phyloP scores from a whole-genome alignment of 2,797 vertebrate genomes.

The Hemibagrus guttatus region DNA sequence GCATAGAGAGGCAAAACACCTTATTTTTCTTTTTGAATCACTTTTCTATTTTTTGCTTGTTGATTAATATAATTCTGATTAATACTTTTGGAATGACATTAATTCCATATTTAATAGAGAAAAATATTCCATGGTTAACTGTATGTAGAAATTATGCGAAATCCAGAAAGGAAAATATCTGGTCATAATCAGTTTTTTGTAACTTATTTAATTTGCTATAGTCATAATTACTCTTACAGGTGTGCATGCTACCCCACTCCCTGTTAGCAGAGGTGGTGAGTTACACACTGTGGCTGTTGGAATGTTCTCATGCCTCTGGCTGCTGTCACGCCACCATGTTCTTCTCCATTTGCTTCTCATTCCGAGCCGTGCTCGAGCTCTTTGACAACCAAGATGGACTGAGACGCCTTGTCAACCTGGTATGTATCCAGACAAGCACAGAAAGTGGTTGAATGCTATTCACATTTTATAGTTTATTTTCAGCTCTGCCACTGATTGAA shows the following conservation, averaged over 20 bases:
- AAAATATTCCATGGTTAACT: not conserved
- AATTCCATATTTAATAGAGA: not conserved
- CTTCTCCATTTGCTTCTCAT: slow-evolving; percentile 98
- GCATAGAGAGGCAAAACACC: not conserved
- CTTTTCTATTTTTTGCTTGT: not conserved
- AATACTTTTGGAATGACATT: not conserved
- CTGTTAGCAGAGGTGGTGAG: slow-evolving; percentile 94
- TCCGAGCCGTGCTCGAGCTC: slow-evolving; percentile 94
- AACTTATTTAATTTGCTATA: not conserved
- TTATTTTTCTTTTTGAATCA: not conserved
- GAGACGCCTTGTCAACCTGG: slow-evolving; percentile 94
- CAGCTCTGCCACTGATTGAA: not conserved
- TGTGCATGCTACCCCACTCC: slow-evolving; percentile 94
- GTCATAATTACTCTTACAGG: slow-evolving; percentile 62
- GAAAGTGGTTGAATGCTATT: not conserved
- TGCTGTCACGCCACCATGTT: slow-evolving; percentile 99
- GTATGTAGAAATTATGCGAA: not conserved
- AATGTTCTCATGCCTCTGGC: slow-evolving; percentile 96
- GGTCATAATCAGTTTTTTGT: not conserved
- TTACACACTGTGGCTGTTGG: slow-evolving; percentile 97
- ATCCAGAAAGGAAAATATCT: not conserved
- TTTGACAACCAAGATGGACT: slow-evolving; percentile 96
- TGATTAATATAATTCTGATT: not conserved
- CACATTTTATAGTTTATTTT: not conserved
- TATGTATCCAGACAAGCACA: slow-evolving; percentile 54